Conservation (phyloP, 2,797 vertebrate genomes). For the Myotis vivesi region DNA sequence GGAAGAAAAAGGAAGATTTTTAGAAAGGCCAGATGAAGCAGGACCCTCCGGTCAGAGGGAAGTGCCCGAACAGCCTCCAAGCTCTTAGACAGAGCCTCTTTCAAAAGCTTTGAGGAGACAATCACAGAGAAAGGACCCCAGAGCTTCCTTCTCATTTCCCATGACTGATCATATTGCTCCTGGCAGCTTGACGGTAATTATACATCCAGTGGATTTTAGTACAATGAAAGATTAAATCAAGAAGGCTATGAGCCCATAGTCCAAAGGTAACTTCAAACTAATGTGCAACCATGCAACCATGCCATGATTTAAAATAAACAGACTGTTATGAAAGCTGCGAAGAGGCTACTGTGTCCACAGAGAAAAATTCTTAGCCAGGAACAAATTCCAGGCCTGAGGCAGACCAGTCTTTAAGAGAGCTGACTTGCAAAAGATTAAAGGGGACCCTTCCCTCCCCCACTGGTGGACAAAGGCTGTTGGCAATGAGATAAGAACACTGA, state of each 20-base stretch:
- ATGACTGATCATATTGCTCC: conserved; percentile 88
- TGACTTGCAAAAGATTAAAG: conserved; percentile 87
- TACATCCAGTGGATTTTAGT: conserved; percentile 88
- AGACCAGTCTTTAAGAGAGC: conserved; percentile 90
- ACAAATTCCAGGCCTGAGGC: conserved; percentile 91
- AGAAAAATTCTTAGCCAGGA: conserved; percentile 83
- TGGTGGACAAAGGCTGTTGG: conserved; percentile 74
- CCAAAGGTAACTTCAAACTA: conserved; percentile 89
- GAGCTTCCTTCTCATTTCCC: conserved; percentile 87
- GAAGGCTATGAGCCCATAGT: conserved; percentile 84
- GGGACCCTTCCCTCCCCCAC: conserved; percentile 67
- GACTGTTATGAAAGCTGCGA: conserved; percentile 89
- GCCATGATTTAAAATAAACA: conserved; percentile 90
- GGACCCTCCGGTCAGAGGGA: background rate
- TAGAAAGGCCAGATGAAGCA: background rate
- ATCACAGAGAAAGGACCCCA: conserved; percentile 84
- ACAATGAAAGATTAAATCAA: conserved; percentile 89
- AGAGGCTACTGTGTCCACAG: conserved; percentile 82
- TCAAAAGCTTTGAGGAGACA: background rate
- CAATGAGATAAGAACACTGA: conserved; percentile 85
- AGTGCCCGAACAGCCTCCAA: background rate
- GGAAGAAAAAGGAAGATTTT: background rate
- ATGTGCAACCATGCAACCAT: conserved; percentile 81
- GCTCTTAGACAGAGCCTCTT: background rate
- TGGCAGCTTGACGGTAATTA: conserved; percentile 86